Base-by-base conservation (phyloP, 2,888 invertebrate genomes). In the Eudemis profundana region DNA sequence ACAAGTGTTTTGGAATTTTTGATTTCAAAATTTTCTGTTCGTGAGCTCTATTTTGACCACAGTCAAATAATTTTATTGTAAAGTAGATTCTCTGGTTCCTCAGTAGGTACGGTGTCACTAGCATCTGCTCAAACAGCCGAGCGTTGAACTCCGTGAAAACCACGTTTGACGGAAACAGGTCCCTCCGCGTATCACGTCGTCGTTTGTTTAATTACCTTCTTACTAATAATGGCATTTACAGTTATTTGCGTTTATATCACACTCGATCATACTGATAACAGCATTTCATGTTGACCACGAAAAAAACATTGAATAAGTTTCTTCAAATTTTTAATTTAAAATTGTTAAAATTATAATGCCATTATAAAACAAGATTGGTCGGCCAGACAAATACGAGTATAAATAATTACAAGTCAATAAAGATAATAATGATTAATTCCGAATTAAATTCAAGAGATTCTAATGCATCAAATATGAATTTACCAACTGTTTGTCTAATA, bases 81-180 rank as follows among this genome's bases (percentile, higher is more conserved):
- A 40, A 23, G 19, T 36, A 8, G 14, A 10, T 33, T 38, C 46
- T 51, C 51, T 64, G 50, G 29, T 38, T 67, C 63, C 66, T 72
- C 68, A 68, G 68, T 70, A 68, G 69, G n/a, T n/a, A n/a, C n/a
- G n/a, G n/a, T n/a, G n/a, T n/a, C 71, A 68, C 67, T 68, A 74
- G 78, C 82, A 81, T 80, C 81, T 85, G 83, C 77, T 79, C 78
- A 84, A 85, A 85, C 78, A 82, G 69, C 74, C 84, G 87, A 83
- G 75, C 88, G 75, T 84, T 89, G 90, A 89, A 89, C 90, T 76
- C 73, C 72, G 68, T 78, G 77, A 79, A 83, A 78, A 81, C 78
- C 81, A 82, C 77, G 77, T 81, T 81, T 81, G 78, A 79, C 78
- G 79, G 70, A 80, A 85, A 87, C 82, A 81, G 79, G 82, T 83